Conservation (phyloP, 2,797 vertebrate species). For the Labeo calbasu region DNA sequence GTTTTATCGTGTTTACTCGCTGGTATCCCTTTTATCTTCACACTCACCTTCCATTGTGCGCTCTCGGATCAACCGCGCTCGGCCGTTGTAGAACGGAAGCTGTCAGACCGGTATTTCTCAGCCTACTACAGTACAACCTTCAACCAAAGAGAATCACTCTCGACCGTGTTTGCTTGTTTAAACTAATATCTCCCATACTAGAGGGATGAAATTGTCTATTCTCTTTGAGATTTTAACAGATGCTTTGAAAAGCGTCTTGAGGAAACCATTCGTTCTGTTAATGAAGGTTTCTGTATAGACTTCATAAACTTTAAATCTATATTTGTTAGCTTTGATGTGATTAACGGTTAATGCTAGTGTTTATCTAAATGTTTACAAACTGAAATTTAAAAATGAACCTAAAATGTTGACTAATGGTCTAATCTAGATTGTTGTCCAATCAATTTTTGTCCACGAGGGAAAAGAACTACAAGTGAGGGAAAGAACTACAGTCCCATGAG, state of each 20-base stretch:
- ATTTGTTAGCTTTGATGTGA: background rate
- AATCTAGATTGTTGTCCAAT: background rate
- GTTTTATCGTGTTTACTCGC: constrained; percentile 25
- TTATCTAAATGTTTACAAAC: constrained; percentile 4
- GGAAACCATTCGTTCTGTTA: constrained; percentile 24
- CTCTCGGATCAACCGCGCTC: background rate
- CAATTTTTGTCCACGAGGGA: background rate
- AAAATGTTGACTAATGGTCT: background rate
- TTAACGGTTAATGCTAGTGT: background rate
- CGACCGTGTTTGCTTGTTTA: constrained; percentile 28
- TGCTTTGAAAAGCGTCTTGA: constrained; percentile 41
- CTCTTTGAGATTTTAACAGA: constrained; percentile 32
- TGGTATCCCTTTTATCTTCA: constrained; percentile 15
- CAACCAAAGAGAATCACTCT: constrained; percentile 34
- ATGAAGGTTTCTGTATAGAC: constrained; percentile 10
- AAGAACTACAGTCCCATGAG: background rate
- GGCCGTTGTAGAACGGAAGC: constrained; percentile 22
- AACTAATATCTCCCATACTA: constrained; percentile 35
- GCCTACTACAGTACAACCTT: background rate
- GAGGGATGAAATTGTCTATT: constrained; percentile 35
- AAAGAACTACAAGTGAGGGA: background rate
- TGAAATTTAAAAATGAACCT: background rate
- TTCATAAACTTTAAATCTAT: background rate
- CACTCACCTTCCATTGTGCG: background rate
- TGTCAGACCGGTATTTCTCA: constrained; percentile 28